Evolutionary conservation across 2,113 vertebrate species (phyloP).

Genomic region (Apteryx mantelli): DNA sequence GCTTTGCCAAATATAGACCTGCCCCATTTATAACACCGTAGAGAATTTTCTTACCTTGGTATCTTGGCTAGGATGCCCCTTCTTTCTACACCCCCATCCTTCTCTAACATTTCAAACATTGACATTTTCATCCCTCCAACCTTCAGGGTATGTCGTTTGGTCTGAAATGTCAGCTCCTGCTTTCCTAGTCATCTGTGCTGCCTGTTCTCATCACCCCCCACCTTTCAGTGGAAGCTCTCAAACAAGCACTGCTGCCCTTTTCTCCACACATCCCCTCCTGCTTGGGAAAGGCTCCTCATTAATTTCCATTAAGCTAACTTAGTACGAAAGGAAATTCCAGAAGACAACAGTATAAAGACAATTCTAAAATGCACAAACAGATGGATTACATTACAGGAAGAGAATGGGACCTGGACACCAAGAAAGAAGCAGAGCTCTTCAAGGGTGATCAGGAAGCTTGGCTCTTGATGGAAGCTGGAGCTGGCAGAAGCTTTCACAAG

Average conservation of each 20-base stretch:
- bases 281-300: background rate
- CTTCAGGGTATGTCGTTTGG: background rate
- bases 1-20: background rate
- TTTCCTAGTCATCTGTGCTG: background rate
- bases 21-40: background rate
- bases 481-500: background rate
- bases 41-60: background rate
- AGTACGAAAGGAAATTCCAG: conserved; percentile 7
- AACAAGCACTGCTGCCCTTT: background rate
- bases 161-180: background rate
- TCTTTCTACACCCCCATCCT: background rate
- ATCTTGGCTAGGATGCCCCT: background rate
- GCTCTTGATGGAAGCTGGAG: background rate
- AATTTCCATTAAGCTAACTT: background rate
- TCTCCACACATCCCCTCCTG: background rate
- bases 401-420: background rate
- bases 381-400: background rate
- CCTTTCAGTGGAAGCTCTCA: background rate
- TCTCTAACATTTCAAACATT: background rate
- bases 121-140: background rate
- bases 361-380: background rate
- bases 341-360: background rate
- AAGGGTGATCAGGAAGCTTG: background rate
- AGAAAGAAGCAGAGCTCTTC: background rate
- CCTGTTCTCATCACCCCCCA: background rate